Evolutionary conservation across 2,113 vertebrate genomes (phyloP).

Genomic region (Trogon melanurus): DNA sequence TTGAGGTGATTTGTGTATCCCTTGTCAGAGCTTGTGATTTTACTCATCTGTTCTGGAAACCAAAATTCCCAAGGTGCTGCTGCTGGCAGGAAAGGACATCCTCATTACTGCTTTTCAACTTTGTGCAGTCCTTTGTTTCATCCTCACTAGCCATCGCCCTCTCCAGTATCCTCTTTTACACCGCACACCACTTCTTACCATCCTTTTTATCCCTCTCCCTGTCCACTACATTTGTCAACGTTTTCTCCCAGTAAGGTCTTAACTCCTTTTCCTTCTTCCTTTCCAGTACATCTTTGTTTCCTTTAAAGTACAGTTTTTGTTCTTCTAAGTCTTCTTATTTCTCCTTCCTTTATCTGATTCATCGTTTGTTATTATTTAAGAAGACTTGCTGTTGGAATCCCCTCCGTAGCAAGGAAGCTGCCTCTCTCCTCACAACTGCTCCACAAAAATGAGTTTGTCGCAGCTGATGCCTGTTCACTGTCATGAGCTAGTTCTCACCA

Average conservation of each 20-base stretch:
- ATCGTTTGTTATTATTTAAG: neutral
- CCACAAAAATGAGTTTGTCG: neutral
- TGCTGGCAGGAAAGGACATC: neutral
- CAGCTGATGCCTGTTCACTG: neutral
- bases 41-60: neutral
- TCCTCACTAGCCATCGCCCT: neutral
- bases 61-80: neutral
- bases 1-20: neutral
- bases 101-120: neutral
- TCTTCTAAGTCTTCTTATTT: neutral
- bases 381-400: neutral
- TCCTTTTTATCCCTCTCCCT: neutral
- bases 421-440: neutral
- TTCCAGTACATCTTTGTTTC: neutral
- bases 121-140: neutral
- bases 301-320: neutral
- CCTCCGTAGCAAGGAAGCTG: neutral
- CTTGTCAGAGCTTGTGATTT: neutral
- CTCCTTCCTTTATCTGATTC: neutral
- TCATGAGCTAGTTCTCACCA: neutral
- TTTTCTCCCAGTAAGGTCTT: neutral
- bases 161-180: neutral
- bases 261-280: neutral
- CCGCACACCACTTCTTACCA: neutral
- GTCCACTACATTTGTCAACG: neutral